phyloP scores from a whole-genome alignment of 2,888 invertebrate species.

The Microctonus brassicae region DNA sequence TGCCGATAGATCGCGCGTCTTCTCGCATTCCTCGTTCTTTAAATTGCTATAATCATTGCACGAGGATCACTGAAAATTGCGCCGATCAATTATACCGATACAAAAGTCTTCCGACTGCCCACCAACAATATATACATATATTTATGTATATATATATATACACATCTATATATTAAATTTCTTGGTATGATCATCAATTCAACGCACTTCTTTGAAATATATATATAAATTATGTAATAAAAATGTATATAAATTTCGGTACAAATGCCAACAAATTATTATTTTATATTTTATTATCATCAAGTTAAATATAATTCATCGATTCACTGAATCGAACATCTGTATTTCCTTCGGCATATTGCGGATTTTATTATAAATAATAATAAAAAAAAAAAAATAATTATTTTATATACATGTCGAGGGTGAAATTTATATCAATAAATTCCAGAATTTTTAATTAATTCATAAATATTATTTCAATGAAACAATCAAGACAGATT shows the following conservation, averaged over 20 bases:
- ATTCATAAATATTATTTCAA: no score
- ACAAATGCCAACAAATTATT: no score
- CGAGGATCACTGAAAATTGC: conserved; percentile 46
- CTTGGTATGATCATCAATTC: neutral
- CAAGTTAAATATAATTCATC: no score
- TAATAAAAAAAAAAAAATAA: no score
- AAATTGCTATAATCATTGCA: conserved; percentile 46
- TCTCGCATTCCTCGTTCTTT: conserved; percentile 27
- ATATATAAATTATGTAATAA: neutral
- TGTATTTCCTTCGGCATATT: no score
- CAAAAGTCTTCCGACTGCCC: conserved; percentile 22
- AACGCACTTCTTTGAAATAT: neutral
- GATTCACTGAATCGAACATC: no score
- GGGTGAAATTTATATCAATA: no score
- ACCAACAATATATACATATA: neutral
- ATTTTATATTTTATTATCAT: no score
- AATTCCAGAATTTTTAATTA: no score
- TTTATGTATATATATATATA: neutral
- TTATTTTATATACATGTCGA: no score
- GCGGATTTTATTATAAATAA: no score
- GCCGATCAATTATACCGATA: conserved; percentile 45
- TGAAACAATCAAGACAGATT: no score
- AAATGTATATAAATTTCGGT: neutral
- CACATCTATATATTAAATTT: neutral
- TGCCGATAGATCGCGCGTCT: neutral